A percentile compares a stretch with the other conserved stretches of the same genome.
phyloP scores from a whole-genome alignment of 1,140 invertebrate genomes.

The Drosophila persimilis region DNA sequence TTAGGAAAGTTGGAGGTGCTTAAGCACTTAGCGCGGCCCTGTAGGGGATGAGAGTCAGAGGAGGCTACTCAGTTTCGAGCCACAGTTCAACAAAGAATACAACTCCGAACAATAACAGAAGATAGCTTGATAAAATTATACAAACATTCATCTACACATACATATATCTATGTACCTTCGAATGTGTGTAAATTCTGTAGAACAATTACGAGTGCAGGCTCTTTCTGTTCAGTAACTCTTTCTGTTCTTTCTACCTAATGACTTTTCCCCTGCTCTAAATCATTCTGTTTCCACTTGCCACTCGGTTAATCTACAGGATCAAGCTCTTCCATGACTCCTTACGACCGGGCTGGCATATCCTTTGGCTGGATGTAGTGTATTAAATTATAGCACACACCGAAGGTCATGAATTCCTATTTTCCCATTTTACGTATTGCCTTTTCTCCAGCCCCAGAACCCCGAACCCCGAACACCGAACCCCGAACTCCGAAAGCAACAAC shows the following conservation, averaged over 20 bases:
- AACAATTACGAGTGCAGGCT: conserved; percentile 1
- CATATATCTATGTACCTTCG: too few species aligned
- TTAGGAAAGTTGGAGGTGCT: neutral
- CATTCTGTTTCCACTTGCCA: conserved; percentile 2
- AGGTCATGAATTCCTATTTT: conserved; percentile 80
- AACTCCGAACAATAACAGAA: too few species aligned
- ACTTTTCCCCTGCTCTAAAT: conserved; percentile 20
- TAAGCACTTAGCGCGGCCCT: neutral
- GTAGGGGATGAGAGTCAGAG: too few species aligned
- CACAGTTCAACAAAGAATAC: too few species aligned
- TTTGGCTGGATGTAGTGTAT: conserved; percentile 65
- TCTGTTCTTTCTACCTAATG: conserved; percentile 32
- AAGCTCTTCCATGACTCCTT: neutral
- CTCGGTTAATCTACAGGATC: conserved; percentile 29
- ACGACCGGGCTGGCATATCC: conserved; percentile 28
- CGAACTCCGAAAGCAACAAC: conserved; percentile 44
- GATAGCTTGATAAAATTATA: too few species aligned
- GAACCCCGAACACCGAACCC: conserved; percentile 8
- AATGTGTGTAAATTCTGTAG: neutral
- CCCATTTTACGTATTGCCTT: conserved; percentile 78
- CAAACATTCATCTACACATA: neutral
- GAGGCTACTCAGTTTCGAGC: too few species aligned
- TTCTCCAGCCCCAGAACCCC: conserved; percentile 22
- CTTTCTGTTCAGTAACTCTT: conserved; percentile 16
- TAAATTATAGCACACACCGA: conserved; percentile 80